Percentiles rank a stretch among this genome's conserved stretches.
phyloP scores from a whole-genome alignment of 1,140 invertebrate species.

The Drosophila pallidifrons region DNA sequence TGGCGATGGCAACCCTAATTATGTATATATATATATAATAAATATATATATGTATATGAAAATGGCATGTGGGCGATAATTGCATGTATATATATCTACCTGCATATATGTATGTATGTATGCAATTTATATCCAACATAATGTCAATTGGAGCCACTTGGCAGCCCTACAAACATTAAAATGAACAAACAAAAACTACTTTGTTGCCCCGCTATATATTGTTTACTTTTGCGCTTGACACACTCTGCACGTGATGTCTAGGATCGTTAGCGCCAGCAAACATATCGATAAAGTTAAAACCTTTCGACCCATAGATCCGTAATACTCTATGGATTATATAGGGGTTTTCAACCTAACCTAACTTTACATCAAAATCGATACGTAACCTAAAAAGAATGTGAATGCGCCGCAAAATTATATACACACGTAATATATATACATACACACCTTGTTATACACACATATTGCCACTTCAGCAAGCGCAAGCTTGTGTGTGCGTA shows the following conservation, averaged over 20 bases:
- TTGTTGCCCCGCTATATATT: constrained; percentile 51
- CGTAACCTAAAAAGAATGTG: constrained; percentile 82
- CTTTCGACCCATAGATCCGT: constrained; percentile 5
- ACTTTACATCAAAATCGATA: constrained; percentile 77
- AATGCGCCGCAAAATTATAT: constrained; percentile 62
- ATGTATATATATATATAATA: background rate
- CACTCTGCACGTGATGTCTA: background rate
- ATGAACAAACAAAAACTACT: constrained; percentile 60
- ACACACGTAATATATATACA: constrained; percentile 44
- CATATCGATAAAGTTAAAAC: background rate
- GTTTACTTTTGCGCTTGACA: constrained; percentile 28
- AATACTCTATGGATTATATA: constrained; percentile 20
- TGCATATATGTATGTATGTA: background rate
- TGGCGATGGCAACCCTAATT: constrained; percentile 42
- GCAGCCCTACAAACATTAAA: constrained; percentile 68
- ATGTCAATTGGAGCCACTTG: constrained; percentile 27
- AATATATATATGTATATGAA: constrained; percentile 3
- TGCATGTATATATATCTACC: background rate
- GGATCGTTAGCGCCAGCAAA: constrained; percentile 20
- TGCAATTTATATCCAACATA: background rate
- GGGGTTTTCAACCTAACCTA: constrained; percentile 68
- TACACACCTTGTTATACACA: constrained; percentile 54
- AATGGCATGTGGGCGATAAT: constrained; percentile 21
- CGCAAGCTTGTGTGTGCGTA: constrained; percentile 24
- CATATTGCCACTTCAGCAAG: constrained; percentile 42